Evolutionary conservation across 2,113 vertebrate genomes (phyloP).

Genomic region (Paramormyrops kingsleyae): DNA sequence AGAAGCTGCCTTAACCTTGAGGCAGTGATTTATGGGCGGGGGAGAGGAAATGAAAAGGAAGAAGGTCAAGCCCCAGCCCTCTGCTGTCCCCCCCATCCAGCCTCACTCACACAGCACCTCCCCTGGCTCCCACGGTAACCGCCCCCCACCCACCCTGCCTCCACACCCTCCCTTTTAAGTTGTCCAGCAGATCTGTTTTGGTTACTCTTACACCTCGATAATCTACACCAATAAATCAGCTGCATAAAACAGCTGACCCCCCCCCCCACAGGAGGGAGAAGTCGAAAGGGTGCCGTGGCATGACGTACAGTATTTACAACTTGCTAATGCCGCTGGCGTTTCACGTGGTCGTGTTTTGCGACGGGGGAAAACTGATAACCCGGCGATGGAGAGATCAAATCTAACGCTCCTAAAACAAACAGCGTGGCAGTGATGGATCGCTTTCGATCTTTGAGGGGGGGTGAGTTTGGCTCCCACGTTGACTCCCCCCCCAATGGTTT

Average conservation of each 20-base stretch:
- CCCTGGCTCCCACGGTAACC: not conserved
- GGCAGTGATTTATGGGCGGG: not conserved
- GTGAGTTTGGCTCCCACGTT: not conserved
- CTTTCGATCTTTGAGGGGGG: not conserved
- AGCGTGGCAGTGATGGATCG: not conserved
- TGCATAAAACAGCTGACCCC: conserved; percentile 6
- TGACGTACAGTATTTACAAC: conserved; percentile 35
- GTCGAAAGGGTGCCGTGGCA: not conserved
- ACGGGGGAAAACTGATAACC: not conserved
- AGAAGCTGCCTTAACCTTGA: not conserved
- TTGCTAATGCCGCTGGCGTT: conserved; percentile 22
- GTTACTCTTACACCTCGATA: conserved; percentile 32
- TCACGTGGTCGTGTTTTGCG: conserved; percentile 3
- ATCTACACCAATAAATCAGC: conserved; percentile 28
- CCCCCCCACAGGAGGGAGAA: too few relatives aligned
- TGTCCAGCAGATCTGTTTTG: conserved; percentile 20
- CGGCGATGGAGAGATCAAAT: conserved; percentile 8
- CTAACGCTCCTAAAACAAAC: not conserved
- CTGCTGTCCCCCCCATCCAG: not conserved
- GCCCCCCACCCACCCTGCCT: not conserved
- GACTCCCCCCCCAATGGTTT: not conserved
- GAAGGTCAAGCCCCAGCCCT: conserved; percentile 11
- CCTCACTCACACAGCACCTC: not conserved
- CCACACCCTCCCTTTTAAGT: too few relatives aligned
- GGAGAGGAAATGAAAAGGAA: conserved; percentile 1